Percentiles rank a stretch among this genome's conserved stretches.
phyloP scores from a whole-genome alignment of 2,797 vertebrate genomes.

The Erpetoichthys calabaricus region DNA sequence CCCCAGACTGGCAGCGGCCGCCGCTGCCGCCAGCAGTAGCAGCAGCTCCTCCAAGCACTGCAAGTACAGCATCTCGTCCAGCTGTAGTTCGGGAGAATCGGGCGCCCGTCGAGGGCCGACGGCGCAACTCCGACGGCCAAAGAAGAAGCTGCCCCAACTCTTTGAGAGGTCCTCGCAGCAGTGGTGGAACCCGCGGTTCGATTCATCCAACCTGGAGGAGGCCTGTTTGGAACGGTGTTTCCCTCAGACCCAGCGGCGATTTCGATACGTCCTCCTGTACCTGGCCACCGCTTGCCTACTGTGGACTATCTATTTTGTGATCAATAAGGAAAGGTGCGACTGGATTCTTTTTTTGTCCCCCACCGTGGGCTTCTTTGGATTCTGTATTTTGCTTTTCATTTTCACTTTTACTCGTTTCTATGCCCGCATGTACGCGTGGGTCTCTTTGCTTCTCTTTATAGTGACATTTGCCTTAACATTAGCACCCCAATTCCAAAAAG shows the following conservation, averaged over 20 bases:
- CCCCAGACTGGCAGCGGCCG: conserved; percentile 34
- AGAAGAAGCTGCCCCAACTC: conserved; percentile 65
- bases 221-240: conserved; percentile 90
- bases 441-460: conserved; percentile 67
- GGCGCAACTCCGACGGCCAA: conserved; percentile 34
- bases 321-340: conserved; percentile 52
- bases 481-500: conserved; percentile 65
- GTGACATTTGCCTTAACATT: conserved; percentile 75
- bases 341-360: conserved; percentile 60
- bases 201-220: conserved; percentile 83
- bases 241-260: conserved; percentile 81
- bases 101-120: conserved; percentile 47
- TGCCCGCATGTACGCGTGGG: conserved; percentile 61
- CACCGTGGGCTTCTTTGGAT: conserved; percentile 60
- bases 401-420: conserved; percentile 82
- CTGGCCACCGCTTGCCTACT: conserved; percentile 66
- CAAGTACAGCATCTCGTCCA: conserved; percentile 91
- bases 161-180: conserved; percentile 86
- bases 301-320: conserved; percentile 76
- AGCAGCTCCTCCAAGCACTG: conserved; percentile 56
- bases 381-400: conserved; percentile 65
- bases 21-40: conserved; percentile 21
- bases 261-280: conserved; percentile 89
- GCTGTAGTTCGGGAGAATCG: conserved; percentile 81
- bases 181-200: conserved; percentile 94